phyloP scores from a whole-genome alignment of 2,113 vertebrate genomes.

The Peucedramus taeniatus region DNA sequence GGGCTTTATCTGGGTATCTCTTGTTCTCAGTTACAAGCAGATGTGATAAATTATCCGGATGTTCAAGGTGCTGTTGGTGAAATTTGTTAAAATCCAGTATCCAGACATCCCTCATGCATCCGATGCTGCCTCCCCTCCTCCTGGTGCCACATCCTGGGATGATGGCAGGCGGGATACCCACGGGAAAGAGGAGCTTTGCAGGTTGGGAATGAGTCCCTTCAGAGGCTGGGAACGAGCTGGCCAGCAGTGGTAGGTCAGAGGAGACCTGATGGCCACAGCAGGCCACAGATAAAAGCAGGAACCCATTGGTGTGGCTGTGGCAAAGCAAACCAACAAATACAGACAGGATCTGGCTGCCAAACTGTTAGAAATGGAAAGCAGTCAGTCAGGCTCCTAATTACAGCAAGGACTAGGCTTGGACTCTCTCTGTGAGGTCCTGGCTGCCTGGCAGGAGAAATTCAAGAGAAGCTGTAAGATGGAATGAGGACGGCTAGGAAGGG shows the following conservation, averaged over 20 bases:
- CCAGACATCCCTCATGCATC: background rate
- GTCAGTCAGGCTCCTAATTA: rapidly evolving
- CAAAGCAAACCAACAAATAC: background rate
- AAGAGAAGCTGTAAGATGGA: background rate
- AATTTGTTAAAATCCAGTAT: background rate
- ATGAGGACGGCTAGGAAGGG: background rate
- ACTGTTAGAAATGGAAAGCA: background rate
- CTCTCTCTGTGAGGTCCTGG: background rate
- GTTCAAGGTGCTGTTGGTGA: background rate
- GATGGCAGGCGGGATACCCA: background rate
- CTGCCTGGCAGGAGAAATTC: background rate
- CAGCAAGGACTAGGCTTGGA: background rate
- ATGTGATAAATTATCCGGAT: background rate
- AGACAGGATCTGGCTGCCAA: background rate
- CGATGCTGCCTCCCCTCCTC: background rate
- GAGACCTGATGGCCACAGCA: background rate
- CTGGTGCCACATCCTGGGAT: rapidly evolving
- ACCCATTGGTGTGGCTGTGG: rapidly evolving
- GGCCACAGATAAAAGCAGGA: background rate
- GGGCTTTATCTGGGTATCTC: background rate
- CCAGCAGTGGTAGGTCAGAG: background rate
- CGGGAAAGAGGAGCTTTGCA: background rate
- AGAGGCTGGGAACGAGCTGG: background rate
- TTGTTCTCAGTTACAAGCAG: background rate
- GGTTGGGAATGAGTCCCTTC: background rate